phyloP scores from a whole-genome alignment of 2,113 vertebrate species.

The Echinops telfairi region DNA sequence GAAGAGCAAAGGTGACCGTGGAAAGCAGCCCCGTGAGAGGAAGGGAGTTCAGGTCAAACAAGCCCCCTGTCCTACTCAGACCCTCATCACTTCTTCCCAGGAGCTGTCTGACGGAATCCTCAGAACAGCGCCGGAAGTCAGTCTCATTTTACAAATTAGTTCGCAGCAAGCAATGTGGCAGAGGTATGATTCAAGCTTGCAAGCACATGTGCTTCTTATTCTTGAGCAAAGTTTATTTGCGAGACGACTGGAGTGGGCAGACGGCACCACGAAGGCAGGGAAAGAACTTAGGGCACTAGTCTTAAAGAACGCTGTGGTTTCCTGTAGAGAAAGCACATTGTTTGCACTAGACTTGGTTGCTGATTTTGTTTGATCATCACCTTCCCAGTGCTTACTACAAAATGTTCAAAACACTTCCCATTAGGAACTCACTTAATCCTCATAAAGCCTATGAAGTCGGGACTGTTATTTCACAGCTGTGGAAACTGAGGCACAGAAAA shows the following conservation, averaged over 20 bases:
- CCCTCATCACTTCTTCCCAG: neutral
- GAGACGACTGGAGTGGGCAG: neutral
- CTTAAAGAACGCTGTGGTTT: neutral
- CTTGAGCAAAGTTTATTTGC: neutral
- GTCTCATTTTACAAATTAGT: conserved; percentile 9
- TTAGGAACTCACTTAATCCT: conserved; percentile 26
- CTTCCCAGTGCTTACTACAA: neutral
- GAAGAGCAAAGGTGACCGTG: neutral
- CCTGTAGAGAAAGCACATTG: neutral
- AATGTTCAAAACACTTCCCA: neutral
- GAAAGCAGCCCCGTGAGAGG: conserved; percentile 1
- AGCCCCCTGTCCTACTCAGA: neutral
- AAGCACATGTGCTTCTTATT: neutral
- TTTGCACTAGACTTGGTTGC: neutral
- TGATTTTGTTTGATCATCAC: conserved; percentile 51
- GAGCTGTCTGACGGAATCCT: neutral
- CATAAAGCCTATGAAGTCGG: neutral
- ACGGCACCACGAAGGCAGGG: neutral
- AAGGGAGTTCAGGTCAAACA: neutral
- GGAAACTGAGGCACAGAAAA: neutral
- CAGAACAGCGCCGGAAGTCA: conserved; percentile 8
- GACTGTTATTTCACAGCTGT: conserved; percentile 41
- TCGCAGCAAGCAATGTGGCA: conserved; percentile 7
- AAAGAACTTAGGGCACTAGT: neutral
- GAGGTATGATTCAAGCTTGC: neutral